phyloP scores from a whole-genome alignment of 2,797 vertebrate genomes.

The Crocodylus rhombifer region DNA sequence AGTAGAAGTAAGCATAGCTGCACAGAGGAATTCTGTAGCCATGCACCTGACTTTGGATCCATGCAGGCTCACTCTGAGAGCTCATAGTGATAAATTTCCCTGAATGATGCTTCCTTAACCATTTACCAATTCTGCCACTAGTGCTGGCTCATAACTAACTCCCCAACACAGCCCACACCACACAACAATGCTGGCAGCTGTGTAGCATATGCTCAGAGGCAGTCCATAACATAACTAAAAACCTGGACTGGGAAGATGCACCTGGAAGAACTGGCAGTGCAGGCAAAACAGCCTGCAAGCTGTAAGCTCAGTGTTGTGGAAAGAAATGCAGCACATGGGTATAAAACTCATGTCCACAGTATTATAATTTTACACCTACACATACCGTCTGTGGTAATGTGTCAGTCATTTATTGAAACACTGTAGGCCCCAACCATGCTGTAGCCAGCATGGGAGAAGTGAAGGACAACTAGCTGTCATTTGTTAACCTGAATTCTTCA shows the following conservation, averaged over 20 bases:
- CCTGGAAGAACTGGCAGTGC: background rate
- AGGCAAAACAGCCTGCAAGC: background rate
- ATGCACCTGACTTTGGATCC: rapidly evolving
- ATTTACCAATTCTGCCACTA: rapidly evolving
- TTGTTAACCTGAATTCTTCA: background rate
- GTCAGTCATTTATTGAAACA: background rate
- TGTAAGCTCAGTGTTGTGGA: background rate
- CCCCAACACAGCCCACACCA: background rate
- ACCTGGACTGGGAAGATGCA: background rate
- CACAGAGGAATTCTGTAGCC: background rate
- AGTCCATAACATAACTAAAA: background rate
- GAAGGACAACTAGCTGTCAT: background rate
- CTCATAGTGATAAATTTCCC: background rate
- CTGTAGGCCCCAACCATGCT: rapidly evolving
- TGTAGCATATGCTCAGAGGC: background rate
- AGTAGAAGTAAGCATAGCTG: background rate
- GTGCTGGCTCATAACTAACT: background rate
- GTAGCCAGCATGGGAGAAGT: background rate
- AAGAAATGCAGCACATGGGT: background rate
- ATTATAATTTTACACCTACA: background rate
- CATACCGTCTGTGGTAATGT: background rate
- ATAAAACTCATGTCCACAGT: background rate
- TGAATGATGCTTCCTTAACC: background rate
- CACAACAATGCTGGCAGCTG: rapidly evolving
- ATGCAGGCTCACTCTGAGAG: background rate